Base-by-base conservation (phyloP, 2,113 vertebrate genomes). In the Trichomycterus rosablanca region DNA sequence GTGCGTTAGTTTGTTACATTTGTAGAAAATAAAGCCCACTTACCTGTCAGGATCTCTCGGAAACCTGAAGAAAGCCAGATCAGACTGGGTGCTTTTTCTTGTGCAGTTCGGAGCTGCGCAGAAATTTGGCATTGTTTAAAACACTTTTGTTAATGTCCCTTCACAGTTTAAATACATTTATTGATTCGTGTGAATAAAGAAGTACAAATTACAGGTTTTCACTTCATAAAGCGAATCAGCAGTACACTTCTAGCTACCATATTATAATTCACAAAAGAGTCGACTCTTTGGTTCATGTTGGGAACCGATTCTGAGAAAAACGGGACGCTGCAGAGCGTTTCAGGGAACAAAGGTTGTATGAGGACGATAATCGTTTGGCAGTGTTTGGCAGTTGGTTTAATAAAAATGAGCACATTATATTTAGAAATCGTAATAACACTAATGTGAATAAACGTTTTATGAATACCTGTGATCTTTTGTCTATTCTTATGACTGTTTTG, bases 21-120 rank as follows among this genome's bases (percentile, higher is more conserved):
- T 37, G n/a, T 3, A 11, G 7, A 37, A 23, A 1, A 32, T 3
- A 2, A 18, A 3, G 26, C 6, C 12, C 12, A 50, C 49, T 77
- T 82, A 91, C 90, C 88, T 87, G 73, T 78, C 74, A 8, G 82
- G 79, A 28, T 89, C 85, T 5, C 68, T 71, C 0, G 86, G 89
- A 66, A 93, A 90, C 55, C 88, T 79, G 77, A 92, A 92, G 74
- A 92, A 89, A 18, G 86, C 87, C 62, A 87, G 59, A n/a, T 79
- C 50, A 23, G 83, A 80, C 66, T 84, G 76, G 1, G 79, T 88
- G 75, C 82, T 87, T 71, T 84, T 87, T 55, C 89, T 81, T 10
- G 84, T 84, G 78, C 93, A 97, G 68, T 88, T 92, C 32, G 84
- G 86, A 44, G 89, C 91, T 9, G 88, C 92, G 66, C 94, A 95